Conservation (phyloP, 2,888 invertebrate genomes). For the Neelides folsomi region DNA sequence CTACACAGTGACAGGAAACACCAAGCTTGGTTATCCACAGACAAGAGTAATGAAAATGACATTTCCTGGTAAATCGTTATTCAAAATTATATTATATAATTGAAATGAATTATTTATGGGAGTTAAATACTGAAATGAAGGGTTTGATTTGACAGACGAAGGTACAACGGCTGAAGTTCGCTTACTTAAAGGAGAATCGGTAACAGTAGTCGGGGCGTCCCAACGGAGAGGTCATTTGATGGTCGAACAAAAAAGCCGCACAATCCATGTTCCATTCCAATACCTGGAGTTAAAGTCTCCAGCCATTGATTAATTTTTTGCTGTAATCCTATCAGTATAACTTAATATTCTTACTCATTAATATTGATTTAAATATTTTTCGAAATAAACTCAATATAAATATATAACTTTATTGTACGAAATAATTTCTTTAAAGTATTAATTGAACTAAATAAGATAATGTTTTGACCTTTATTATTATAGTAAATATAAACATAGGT, state of each 20-base stretch:
- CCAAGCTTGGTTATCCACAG: slow-evolving; percentile 84
- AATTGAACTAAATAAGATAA: no score
- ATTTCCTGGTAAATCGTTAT: slow-evolving; percentile 54
- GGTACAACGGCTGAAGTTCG: slow-evolving; percentile 45
- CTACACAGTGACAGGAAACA: slow-evolving; percentile 79
- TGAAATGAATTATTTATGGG: no score
- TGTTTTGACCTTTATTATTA: no score
- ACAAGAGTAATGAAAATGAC: slow-evolving; percentile 79
- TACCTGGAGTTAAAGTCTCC: slow-evolving; percentile 55
- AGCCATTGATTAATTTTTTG: not conserved
- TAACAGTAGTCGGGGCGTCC: slow-evolving; percentile 77
- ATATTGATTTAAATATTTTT: no score
- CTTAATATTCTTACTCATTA: no score
- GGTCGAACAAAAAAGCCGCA: slow-evolving; percentile 63
- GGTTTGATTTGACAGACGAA: slow-evolving; percentile 38
- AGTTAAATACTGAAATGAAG: no score
- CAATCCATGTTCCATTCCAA: slow-evolving; percentile 67
- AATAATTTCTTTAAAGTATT: no score
- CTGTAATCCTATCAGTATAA: no score
- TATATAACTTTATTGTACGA: no score
- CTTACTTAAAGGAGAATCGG: slow-evolving; percentile 67
- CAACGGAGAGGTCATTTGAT: slow-evolving; percentile 71
- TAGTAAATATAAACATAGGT: no score
- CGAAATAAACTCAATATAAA: no score
- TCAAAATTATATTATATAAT: no score